These are phyloP conservation scores for Sylvicola cinctus DNA, from an alignment of 2,888 invertebrate species.

Conservation along the genomic window DNA sequence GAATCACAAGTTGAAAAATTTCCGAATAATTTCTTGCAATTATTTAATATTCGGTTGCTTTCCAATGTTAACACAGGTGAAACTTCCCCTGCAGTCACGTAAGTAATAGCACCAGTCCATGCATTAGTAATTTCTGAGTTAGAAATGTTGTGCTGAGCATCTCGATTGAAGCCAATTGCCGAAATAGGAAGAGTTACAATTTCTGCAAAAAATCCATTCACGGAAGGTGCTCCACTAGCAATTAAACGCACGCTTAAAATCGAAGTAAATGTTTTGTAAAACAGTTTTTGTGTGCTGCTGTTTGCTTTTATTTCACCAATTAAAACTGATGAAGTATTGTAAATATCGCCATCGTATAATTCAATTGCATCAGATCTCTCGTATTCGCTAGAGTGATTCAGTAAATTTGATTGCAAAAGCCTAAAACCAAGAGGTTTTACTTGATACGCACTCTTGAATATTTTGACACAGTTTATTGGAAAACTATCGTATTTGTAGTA, in stretches of 20 bases:
- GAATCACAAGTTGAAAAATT: constrained; percentile 81
- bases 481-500: constrained; percentile 95
- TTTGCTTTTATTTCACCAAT: constrained; percentile 54
- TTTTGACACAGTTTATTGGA: constrained; percentile 93
- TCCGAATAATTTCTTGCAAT: constrained; percentile 78
- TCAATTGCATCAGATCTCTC: constrained; percentile 68
- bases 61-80: constrained; percentile 78
- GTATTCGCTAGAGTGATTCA: constrained; percentile 63
- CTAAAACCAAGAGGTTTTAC: constrained; percentile 80
- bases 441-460: constrained; percentile 69
- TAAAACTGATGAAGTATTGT: constrained; percentile 54
- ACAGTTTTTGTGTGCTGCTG: constrained; percentile 45
- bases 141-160: constrained; percentile 77
- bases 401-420: constrained; percentile 77
- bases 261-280: constrained; percentile 54
- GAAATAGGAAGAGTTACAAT: constrained; percentile 86
- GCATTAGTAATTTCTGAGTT: constrained; percentile 61
- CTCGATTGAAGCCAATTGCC: constrained; percentile 72
- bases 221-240: constrained; percentile 86
- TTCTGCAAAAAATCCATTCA: constrained; percentile 93
- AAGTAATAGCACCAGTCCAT: constrained; percentile 69
- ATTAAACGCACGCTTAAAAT: constrained; percentile 78
- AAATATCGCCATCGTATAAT: constrained; percentile 83
- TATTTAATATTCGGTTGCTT: constrained; percentile 64
- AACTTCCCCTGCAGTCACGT: constrained; percentile 83